phyloP scores from a whole-genome alignment of 2,797 vertebrate species.

The Melanotaenia maccullochi region DNA sequence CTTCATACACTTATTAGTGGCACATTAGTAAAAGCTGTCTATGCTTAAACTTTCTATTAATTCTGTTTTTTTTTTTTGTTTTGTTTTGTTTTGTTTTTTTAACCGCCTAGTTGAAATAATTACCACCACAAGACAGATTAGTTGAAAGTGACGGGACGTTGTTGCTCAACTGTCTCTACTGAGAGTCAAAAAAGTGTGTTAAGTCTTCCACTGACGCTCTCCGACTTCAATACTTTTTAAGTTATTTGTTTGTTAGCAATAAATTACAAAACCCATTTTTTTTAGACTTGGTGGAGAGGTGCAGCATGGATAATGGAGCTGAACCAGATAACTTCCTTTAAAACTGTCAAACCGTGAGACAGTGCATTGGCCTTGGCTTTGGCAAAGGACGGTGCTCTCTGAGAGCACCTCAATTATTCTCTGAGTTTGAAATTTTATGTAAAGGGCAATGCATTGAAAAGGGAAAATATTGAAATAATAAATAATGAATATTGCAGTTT shows the following conservation, averaged over 20 bases:
- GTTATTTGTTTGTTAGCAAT: not conserved
- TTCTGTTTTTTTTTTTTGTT: not conserved
- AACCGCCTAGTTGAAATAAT: conserved; percentile 34
- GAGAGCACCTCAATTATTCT: not conserved
- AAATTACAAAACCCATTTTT: not conserved
- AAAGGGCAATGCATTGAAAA: not conserved
- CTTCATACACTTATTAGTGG: conserved; percentile 38
- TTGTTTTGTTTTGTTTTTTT: conserved; percentile 1
- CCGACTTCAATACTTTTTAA: not conserved
- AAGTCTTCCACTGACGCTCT: not conserved
- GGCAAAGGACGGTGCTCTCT: not conserved
- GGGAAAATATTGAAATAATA: not conserved
- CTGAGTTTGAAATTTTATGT: not conserved
- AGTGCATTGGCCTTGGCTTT: not conserved
- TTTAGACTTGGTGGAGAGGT: not conserved
- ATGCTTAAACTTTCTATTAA: conserved; percentile 23
- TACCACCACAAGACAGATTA: not conserved
- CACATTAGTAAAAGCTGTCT: conserved; percentile 53
- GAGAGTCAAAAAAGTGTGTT: not conserved
- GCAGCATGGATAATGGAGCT: not conserved
- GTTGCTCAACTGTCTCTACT: not conserved
- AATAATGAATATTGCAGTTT: not conserved
- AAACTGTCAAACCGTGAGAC: not conserved
- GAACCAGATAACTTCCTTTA: not conserved
- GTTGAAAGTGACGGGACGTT: too few relatives aligned